Evolutionary conservation across 2,113 vertebrate genomes (phyloP).

Genomic region (Gulo gulo): DNA sequence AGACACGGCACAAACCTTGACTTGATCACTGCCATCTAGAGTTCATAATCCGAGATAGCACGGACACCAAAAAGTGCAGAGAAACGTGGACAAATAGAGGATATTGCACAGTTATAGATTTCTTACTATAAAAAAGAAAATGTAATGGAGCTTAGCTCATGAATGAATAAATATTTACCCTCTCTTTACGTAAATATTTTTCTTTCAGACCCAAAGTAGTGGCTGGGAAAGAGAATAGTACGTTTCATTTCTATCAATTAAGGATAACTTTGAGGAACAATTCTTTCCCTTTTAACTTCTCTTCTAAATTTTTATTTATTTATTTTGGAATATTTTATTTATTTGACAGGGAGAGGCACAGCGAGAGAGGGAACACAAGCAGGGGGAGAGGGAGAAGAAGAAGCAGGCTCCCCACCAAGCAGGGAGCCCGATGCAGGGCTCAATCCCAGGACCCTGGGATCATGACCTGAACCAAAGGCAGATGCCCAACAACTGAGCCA

Average conservation of each 20-base stretch:
- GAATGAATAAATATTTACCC: not conserved
- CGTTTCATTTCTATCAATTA: not conserved
- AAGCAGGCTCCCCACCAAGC: too few relatives aligned
- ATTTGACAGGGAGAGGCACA: too few relatives aligned
- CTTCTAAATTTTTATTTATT: too few relatives aligned
- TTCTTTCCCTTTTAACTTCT: not conserved
- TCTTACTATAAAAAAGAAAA: not conserved
- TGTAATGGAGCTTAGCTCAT: not conserved
- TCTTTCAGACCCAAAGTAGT: not conserved
- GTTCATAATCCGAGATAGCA: not conserved
- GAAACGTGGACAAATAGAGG: not conserved
- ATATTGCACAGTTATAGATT: not conserved
- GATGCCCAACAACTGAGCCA: too few relatives aligned
- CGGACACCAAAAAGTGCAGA: not conserved
- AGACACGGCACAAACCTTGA: not conserved
- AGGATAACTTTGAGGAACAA: not conserved
- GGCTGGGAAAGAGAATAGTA: not conserved
- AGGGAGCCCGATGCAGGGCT: too few relatives aligned
- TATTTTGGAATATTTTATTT: too few relatives aligned
- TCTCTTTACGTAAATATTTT: constrained; percentile 21
- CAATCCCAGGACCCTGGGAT: too few relatives aligned
- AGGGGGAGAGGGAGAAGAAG: too few relatives aligned
- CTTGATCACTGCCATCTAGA: constrained; percentile 35
- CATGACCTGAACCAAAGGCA: too few relatives aligned
- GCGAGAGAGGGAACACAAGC: too few relatives aligned